phyloP scores from a whole-genome alignment of 2,113 vertebrate species.

The Sylvilagus bachmani region DNA sequence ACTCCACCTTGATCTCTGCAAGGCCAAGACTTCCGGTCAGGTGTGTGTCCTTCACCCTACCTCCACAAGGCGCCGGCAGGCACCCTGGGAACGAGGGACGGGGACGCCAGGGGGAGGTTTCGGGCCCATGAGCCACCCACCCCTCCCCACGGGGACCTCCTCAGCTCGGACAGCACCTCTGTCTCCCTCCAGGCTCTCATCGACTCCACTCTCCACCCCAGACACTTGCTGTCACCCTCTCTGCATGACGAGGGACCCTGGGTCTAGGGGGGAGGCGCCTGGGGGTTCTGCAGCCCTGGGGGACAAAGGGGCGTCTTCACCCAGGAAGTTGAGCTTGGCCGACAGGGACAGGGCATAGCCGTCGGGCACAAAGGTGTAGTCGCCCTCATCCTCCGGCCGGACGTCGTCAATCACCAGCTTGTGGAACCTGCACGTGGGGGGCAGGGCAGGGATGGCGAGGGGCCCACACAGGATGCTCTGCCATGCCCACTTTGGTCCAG shows the following conservation, averaged over 20 bases:
- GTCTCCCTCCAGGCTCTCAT: neutral
- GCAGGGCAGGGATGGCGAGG: neutral
- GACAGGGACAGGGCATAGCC: conserved; percentile 93
- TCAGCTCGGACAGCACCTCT: fast-evolving
- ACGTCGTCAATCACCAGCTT: conserved; percentile 94
- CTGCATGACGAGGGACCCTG: neutral
- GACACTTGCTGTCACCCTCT: neutral
- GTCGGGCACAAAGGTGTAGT: conserved; percentile 95
- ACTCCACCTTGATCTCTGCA: conserved; percentile 96
- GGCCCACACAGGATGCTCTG: fast-evolving
- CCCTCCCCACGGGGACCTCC: neutral
- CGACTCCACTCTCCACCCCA: neutral
- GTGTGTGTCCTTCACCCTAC: neutral
- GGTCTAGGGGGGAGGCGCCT: neutral
- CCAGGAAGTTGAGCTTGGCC: conserved; percentile 95
- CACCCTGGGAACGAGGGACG: neutral
- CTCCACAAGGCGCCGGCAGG: neutral
- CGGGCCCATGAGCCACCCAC: neutral
- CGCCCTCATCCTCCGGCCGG: conserved; percentile 91
- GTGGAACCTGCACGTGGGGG: conserved; percentile 87
- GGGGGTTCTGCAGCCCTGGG: neutral
- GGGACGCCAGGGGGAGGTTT: neutral
- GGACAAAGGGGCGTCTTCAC: conserved; percentile 80
- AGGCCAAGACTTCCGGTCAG: conserved; percentile 32
- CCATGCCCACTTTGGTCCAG: neutral